A percentile compares a stretch with the other conserved stretches of the same genome.
phyloP scores from a whole-genome alignment of 1,140 invertebrate species.

The Marisa cornuarietis region DNA sequence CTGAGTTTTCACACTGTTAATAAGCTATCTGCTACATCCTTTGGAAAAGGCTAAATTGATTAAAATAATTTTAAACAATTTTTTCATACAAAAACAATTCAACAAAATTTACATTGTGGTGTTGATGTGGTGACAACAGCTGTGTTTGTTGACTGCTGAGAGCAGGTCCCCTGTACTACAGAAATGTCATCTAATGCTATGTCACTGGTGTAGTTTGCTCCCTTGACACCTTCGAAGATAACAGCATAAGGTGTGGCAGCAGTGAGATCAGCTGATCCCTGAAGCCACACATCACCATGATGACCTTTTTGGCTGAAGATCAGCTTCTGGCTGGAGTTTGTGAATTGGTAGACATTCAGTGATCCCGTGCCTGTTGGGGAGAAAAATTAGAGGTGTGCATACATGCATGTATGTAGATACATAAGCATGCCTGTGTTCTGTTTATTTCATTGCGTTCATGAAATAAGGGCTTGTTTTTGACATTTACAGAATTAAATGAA shows the following conservation, averaged over 20 bases:
- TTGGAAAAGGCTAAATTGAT: too few relatives aligned
- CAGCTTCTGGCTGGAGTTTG: background rate
- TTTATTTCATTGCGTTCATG: too few relatives aligned
- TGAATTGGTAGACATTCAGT: constrained; percentile 54
- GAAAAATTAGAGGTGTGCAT: background rate
- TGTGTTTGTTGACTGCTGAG: background rate
- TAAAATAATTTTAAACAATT: too few relatives aligned
- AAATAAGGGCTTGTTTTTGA: too few relatives aligned
- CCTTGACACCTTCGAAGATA: constrained; percentile 34
- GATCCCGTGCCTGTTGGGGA: constrained; percentile 29
- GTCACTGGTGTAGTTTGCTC: constrained; percentile 33
- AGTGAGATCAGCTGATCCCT: constrained; percentile 25
- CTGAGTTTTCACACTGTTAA: too few relatives aligned
- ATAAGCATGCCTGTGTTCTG: too few relatives aligned
- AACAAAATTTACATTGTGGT: background rate
- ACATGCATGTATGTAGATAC: too few relatives aligned
- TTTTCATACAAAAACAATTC: too few relatives aligned
- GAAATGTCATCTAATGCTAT: constrained; percentile 39
- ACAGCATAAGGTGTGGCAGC: constrained; percentile 11
- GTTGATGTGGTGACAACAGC: background rate
- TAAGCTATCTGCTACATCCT: too few relatives aligned
- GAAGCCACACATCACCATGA: constrained; percentile 42
- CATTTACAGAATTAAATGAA: too few relatives aligned
- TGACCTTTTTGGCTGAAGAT: constrained; percentile 28
- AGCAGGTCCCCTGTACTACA: constrained; percentile 6